phyloP scores from a whole-genome alignment of 2,888 invertebrate genomes.

The Mayetiola destructor region DNA sequence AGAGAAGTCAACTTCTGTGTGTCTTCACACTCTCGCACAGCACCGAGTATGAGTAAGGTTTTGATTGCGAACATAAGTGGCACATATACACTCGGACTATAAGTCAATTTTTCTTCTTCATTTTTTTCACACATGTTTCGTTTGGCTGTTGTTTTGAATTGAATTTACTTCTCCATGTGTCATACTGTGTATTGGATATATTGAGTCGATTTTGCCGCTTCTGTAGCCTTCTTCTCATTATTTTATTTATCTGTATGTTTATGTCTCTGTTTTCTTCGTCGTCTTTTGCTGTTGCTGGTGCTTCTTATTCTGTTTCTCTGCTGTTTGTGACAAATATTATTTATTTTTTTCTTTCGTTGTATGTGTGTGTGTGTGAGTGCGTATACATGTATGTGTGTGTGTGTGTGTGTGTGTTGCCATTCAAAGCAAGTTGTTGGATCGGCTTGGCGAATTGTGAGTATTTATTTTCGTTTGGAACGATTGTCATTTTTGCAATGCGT shows the following conservation, averaged over 20 bases:
- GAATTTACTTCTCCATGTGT: too few relatives aligned
- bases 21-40: not conserved
- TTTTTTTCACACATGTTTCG: constrained; percentile 1
- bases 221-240: not conserved
- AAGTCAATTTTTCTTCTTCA: not conserved
- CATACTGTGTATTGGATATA: too few relatives aligned
- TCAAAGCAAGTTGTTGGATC: not conserved
- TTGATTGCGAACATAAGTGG: not conserved
- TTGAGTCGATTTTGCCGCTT: constrained; percentile 7
- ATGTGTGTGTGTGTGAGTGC: not conserved
- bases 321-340: too few relatives aligned
- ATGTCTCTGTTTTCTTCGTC: too few relatives aligned
- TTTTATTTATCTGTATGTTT: too few relatives aligned
- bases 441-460: not conserved
- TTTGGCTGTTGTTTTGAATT: constrained; percentile 1
- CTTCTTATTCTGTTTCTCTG: too few relatives aligned
- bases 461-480: not conserved
- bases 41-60: constrained; percentile 2
- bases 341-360: too few relatives aligned
- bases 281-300: too few relatives aligned
- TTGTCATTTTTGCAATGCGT: not conserved
- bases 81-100: not conserved
- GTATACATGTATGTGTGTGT: not conserved
- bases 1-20: constrained; percentile 6
- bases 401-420: not conserved